Evolutionary conservation across 2,888 invertebrate genomes (phyloP).

Genomic region (Yponomeuta cagnagella): DNA sequence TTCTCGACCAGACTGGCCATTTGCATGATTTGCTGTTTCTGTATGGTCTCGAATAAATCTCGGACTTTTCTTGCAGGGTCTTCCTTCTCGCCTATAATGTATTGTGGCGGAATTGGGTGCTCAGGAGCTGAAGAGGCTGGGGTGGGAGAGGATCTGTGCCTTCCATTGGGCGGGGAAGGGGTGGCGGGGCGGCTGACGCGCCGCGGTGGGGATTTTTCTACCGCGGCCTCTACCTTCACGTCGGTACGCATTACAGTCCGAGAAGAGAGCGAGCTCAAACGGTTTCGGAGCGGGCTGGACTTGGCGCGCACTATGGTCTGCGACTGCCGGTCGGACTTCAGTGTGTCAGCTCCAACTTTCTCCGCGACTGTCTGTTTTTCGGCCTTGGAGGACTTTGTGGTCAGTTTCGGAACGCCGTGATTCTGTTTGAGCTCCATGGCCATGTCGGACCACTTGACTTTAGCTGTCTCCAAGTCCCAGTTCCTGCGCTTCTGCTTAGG

Average conservation of each 20-base stretch:
- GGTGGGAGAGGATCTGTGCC: not conserved
- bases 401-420: slow-evolving; percentile 18
- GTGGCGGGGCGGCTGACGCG: not conserved
- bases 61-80: slow-evolving; percentile 54
- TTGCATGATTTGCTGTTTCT: slow-evolving; percentile 79
- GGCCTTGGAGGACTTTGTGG: not conserved
- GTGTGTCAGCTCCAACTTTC: not conserved
- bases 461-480: slow-evolving; percentile 66
- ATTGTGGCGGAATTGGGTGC: not conserved
- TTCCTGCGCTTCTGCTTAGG: slow-evolving; percentile 57
- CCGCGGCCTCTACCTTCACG: not conserved
- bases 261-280: not conserved
- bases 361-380: not conserved
- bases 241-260: not conserved
- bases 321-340: not conserved
- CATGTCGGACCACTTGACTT: slow-evolving; percentile 70
- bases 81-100: slow-evolving; percentile 37
- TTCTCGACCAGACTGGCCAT: slow-evolving; percentile 78
- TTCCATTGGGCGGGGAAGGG: slow-evolving; percentile 12
- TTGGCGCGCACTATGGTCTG: not conserved
- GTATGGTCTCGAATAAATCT: slow-evolving; percentile 70
- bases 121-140: not conserved
- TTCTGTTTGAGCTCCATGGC: slow-evolving; percentile 54
- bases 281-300: not conserved
- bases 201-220: not conserved